Evolutionary conservation across 53 echinoderm and acorn worm species (phyloP).

Genomic region (Antedon mediterranea): DNA sequence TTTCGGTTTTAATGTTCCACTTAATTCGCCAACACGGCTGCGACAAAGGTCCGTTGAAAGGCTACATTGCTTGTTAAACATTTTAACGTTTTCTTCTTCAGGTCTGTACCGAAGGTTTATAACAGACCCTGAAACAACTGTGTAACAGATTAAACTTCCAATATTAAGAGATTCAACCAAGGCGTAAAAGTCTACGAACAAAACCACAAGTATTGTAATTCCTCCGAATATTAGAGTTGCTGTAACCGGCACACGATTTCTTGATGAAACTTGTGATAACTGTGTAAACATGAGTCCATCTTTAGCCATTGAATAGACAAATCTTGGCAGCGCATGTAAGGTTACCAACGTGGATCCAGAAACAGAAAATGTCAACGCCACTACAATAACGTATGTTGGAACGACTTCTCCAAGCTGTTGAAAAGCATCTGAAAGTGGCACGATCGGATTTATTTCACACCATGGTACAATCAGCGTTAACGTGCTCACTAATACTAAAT

Average conservation of each 20-base stretch:
- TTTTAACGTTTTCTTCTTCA: neutral
- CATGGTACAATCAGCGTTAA: slow-evolving; percentile 52
- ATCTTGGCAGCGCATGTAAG: slow-evolving; percentile 43
- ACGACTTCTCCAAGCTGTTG: slow-evolving; percentile 15
- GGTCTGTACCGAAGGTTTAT: slow-evolving; percentile 46
- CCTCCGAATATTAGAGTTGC: slow-evolving; percentile 37
- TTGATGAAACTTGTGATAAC: slow-evolving; percentile 9
- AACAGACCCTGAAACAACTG: slow-evolving; percentile 30
- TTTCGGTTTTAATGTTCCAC: neutral
- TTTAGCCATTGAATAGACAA: slow-evolving; percentile 53
- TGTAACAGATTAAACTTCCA: slow-evolving; percentile 39
- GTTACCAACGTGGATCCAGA: slow-evolving; percentile 21
- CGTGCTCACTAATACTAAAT: slow-evolving; percentile 24
- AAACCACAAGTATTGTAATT: slow-evolving; percentile 20
- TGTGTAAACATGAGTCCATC: slow-evolving; percentile 55
- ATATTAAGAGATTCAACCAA: slow-evolving; percentile 49
- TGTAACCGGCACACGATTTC: slow-evolving; percentile 38
- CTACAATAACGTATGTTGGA: slow-evolving; percentile 38
- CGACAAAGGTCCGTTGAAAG: neutral
- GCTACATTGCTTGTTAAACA: no score
- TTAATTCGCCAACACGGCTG: neutral
- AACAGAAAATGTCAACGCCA: slow-evolving; percentile 36
- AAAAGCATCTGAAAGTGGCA: slow-evolving; percentile 50
- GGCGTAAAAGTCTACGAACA: slow-evolving; percentile 27
- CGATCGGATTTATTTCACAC: slow-evolving; percentile 12